Percentiles rank a stretch among this genome's conserved stretches.
These are phyloP conservation scores for Sericinus montela DNA, from an alignment of 2,888 invertebrate genomes.

Conservation along the genomic window DNA sequence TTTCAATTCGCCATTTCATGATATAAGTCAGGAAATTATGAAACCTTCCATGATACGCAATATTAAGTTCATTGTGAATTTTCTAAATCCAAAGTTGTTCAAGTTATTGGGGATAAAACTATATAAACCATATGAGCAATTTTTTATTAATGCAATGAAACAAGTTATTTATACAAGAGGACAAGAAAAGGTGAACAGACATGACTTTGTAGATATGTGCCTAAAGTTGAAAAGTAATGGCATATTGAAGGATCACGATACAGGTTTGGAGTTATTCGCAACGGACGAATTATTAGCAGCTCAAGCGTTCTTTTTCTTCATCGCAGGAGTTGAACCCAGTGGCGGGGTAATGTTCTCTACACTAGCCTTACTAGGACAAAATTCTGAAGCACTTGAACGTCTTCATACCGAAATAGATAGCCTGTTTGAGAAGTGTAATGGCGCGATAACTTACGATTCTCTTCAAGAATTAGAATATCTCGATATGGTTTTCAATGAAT, in stretches of 20 bases:
- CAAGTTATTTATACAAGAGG: conserved; percentile 24
- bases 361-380: conserved; percentile 44
- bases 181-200: conserved; percentile 20
- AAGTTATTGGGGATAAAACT: conserved; percentile 14
- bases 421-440: conserved; percentile 31
- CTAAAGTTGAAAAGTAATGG: conserved; percentile 31
- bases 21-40: conserved; percentile 32
- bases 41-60: conserved; percentile 19
- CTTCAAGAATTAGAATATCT: conserved; percentile 43
- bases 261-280: conserved; percentile 40
- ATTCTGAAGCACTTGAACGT: conserved; percentile 40
- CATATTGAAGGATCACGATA: conserved; percentile 35
- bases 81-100: conserved; percentile 25
- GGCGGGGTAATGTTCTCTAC: conserved; percentile 42
- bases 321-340: conserved; percentile 56
- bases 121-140: conserved; percentile 23
- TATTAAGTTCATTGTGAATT: conserved; percentile 30
- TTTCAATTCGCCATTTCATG: conserved; percentile 50
- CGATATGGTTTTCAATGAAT: conserved; percentile 45
- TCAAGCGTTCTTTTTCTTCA: conserved; percentile 54
- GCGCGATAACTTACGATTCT: conserved; percentile 38
- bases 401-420: conserved; percentile 49
- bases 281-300: conserved; percentile 48
- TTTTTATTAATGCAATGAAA: conserved; percentile 28
- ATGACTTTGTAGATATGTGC: conserved; percentile 31